Evolutionary conservation across 2,113 vertebrate species (phyloP).

Genomic region (Psittacula cyanocephala): DNA sequence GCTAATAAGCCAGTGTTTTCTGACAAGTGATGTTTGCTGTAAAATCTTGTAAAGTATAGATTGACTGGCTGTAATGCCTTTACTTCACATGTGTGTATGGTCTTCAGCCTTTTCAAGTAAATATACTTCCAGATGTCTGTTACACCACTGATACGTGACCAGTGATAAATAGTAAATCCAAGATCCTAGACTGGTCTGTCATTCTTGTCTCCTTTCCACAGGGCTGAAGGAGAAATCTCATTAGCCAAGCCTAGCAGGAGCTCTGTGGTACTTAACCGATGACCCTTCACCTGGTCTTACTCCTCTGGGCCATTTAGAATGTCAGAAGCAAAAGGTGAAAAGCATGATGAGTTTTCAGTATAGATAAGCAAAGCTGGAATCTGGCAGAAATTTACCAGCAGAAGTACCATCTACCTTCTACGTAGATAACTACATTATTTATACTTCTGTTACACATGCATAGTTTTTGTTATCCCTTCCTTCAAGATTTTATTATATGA

Average conservation of each 20-base stretch:
- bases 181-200: background rate
- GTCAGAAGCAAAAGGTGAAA: background rate
- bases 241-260: background rate
- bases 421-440: background rate
- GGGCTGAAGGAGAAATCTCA: background rate
- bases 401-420: background rate
- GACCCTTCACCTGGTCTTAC: background rate
- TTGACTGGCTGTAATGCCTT: background rate
- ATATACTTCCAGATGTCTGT: background rate
- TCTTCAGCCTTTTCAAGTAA: background rate
- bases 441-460: background rate
- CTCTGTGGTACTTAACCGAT: background rate
- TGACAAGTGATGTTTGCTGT: too few species aligned
- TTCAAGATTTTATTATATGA: background rate
- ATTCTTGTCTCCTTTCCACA: background rate
- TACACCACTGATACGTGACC: background rate
- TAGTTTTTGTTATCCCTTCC: background rate
- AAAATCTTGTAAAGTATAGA: background rate
- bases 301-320: background rate
- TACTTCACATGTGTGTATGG: background rate
- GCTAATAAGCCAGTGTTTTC: too few species aligned
- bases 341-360: background rate
- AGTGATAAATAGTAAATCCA: slow-evolving; percentile 5
- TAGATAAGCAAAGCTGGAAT: background rate
- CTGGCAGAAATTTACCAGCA: background rate